phyloP scores from a whole-genome alignment of 2,113 vertebrate genomes.

The Corydoras sp. region DNA sequence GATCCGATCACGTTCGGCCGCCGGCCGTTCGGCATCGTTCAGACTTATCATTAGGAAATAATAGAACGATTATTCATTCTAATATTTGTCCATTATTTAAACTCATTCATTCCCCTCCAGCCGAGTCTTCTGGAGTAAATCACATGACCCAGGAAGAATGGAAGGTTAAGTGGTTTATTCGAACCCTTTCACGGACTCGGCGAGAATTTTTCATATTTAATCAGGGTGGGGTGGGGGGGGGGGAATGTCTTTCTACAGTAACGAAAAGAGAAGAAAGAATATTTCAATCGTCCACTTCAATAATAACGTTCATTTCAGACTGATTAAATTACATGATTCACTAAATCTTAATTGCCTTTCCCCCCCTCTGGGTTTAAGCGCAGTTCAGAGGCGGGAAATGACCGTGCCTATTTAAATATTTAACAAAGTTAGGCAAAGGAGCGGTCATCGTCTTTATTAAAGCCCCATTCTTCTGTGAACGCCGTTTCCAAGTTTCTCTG shows the following conservation, averaged over 20 bases:
- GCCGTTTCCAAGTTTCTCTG: not conserved
- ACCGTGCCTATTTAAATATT: slow-evolving; percentile 58
- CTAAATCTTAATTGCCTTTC: slow-evolving; percentile 79
- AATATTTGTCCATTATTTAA: too few species aligned
- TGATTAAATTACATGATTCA: slow-evolving; percentile 86
- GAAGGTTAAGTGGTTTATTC: not conserved
- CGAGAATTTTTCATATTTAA: slow-evolving; percentile 3
- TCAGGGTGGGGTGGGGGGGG: not conserved
- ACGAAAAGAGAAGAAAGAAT: slow-evolving; percentile 36
- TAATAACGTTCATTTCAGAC: slow-evolving; percentile 66
- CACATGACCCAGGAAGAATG: not conserved
- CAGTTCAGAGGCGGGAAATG: slow-evolving; percentile 66
- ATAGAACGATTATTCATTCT: too few species aligned
- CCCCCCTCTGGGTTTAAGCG: slow-evolving; percentile 62
- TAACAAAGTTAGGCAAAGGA: slow-evolving; percentile 30
- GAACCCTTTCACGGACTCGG: not conserved
- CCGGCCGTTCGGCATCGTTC: too few species aligned
- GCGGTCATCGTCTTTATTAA: slow-evolving; percentile 20
- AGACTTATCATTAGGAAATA: too few species aligned
- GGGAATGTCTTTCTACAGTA: not conserved
- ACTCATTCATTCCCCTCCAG: not conserved
- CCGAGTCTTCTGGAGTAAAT: not conserved
- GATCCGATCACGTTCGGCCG: too few species aligned
- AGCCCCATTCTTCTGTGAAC: slow-evolving; percentile 19
- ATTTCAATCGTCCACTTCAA: slow-evolving; percentile 66